phyloP scores from a whole-genome alignment of 1,140 invertebrate genomes.

The Yoshiicerus persimilis region DNA sequence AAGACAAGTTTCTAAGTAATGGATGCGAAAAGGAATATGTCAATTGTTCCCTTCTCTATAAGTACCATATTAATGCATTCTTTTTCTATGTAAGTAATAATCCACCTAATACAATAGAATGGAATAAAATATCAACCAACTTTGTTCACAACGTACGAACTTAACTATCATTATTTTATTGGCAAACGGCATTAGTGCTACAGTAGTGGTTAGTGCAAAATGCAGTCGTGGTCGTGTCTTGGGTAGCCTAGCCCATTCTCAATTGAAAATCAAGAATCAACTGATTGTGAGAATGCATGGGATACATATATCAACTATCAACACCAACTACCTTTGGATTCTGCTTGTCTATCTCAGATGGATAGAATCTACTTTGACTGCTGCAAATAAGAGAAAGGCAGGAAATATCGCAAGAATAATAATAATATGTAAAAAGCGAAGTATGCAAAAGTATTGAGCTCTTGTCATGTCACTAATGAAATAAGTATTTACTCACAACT shows the following conservation, averaged over 20 bases:
- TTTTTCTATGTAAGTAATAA: not conserved
- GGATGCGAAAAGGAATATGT: not conserved
- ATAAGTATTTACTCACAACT: not conserved
- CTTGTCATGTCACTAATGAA: not conserved
- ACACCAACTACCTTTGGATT: not conserved
- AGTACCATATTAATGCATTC: not conserved
- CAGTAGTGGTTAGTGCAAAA: not conserved
- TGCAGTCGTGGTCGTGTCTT: not conserved
- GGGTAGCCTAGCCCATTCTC: not conserved
- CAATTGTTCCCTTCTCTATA: not conserved
- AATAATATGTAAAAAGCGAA: not conserved
- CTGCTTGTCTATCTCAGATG: not conserved
- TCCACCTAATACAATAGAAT: not conserved
- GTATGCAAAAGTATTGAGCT: not conserved
- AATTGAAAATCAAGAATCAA: not conserved
- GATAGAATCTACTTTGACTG: not conserved
- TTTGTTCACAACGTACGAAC: not conserved
- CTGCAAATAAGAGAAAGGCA: conserved; percentile 8
- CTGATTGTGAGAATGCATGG: not conserved
- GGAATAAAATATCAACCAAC: not conserved
- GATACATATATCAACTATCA: too few relatives aligned
- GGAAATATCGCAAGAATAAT: not conserved
- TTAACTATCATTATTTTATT: not conserved
- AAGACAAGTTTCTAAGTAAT: too few relatives aligned
- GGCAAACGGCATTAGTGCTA: not conserved